Evolutionary conservation across 2,797 vertebrate genomes (phyloP).

Genomic region (Crotalus adamanteus): DNA sequence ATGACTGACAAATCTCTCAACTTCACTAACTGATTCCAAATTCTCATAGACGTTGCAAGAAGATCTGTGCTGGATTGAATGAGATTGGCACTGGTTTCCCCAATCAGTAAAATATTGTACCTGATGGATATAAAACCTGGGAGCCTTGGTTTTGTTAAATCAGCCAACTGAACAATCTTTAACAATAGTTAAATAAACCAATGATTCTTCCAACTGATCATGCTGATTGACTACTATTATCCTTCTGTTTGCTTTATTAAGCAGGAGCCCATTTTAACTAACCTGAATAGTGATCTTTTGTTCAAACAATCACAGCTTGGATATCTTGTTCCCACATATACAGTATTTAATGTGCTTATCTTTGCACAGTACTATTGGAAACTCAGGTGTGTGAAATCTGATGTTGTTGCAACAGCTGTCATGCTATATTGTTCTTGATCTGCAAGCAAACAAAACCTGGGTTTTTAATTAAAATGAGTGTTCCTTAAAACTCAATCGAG

Average conservation of each 20-base stretch:
- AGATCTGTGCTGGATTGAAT: not conserved
- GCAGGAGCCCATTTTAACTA: not conserved
- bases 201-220: not conserved
- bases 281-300: not conserved
- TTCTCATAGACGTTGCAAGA: not conserved
- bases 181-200: not conserved
- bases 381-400: not conserved
- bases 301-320: slow-evolving; percentile 22
- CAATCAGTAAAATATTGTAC: not conserved
- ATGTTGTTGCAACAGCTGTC: slow-evolving; percentile 10
- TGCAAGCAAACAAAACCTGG: slow-evolving; percentile 43
- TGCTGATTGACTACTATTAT: not conserved
- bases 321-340: slow-evolving; percentile 1
- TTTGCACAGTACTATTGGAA: slow-evolving; percentile 39
- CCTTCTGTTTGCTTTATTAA: not conserved
- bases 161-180: not conserved
- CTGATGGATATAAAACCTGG: not conserved
- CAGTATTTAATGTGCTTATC: not conserved
- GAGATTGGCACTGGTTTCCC: not conserved
- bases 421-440: not conserved
- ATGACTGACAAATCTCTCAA: not conserved
- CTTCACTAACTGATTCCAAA: not conserved
- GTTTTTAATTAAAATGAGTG: slow-evolving; percentile 47
- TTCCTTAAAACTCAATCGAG: slow-evolving; percentile 31
- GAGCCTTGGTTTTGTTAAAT: not conserved